Base-by-base conservation (phyloP, 2,113 vertebrate genomes). In the Microcebus griseorufus region DNA sequence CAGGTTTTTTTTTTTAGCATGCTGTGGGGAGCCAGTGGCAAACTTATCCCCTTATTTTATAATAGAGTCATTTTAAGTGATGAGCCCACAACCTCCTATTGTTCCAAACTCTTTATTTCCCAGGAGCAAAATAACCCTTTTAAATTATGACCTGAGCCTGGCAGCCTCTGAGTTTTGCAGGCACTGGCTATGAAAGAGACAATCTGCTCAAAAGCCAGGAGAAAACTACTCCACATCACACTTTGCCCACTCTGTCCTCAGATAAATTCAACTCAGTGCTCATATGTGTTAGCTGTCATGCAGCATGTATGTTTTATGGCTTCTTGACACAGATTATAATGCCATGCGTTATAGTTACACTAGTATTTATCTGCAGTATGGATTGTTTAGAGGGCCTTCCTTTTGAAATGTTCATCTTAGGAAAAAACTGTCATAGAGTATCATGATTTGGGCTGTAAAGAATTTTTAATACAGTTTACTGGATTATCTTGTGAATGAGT, bases 1-100 rank as follows among this genome's bases (percentile, higher is more conserved):
- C 3, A 18, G 29, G 32, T 53, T 88, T 82, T 82, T 88, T 82
- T 82, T 48, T 73, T 91, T 93, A 20, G 6, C 22, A 48, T 34
- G 37, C n/a, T 58, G 23, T 20, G 48, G 70, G 10, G 60, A 91
- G 69, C 32, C 69, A 62, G 73, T 39, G 34, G 37, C 5, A 55
- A 70, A 73, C 64, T n/a, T 84, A 73, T 29, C 60, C 69, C 62
- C 45, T 83, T 87, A 34, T 69, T 84, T 83, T n/a, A n/a, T 75
- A 88, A 81, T 25, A 70, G 64, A 67, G 10, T 91, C 34, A 86
- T 94, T 90, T 93, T 48, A 88, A 94, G 69, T 88, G 70, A 88
- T 81, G 17, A 85, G 22, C n/a, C 23, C 45, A 53, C 23, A 96
- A 25, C 9, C 65, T 55, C 45, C 90, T 92, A 78, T 83, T 89